Evolutionary conservation across 1,140 invertebrate genomes (phyloP).

Genomic region (Pseudomyrmex pallidus): DNA sequence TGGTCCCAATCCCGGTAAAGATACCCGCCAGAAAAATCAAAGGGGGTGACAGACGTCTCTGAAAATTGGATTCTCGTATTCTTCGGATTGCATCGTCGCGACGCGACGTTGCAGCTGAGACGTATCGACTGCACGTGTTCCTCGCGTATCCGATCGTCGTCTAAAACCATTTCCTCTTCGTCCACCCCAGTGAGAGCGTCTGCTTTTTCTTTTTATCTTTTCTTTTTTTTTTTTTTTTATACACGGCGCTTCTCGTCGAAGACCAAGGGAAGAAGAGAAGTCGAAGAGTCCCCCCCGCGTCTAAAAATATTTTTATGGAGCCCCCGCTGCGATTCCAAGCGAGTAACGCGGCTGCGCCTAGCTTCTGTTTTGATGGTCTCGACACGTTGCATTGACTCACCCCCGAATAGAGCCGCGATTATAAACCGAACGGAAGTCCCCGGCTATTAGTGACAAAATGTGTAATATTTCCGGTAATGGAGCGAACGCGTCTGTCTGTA

Average conservation of each 20-base stretch:
- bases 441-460: constrained; percentile 64
- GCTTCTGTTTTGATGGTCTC: constrained; percentile 62
- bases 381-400: constrained; percentile 29
- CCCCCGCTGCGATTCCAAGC: constrained; percentile 80
- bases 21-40: constrained; percentile 50
- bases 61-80: constrained; percentile 72
- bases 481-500: not conserved
- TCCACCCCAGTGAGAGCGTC: constrained; percentile 44
- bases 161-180: constrained; percentile 78
- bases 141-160: constrained; percentile 75
- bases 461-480: constrained; percentile 60
- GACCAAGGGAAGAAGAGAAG: constrained; percentile 22
- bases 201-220: constrained; percentile 44
- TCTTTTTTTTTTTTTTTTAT: constrained; percentile 63
- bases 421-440: constrained; percentile 63
- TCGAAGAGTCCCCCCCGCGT: constrained; percentile 63
- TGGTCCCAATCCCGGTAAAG: constrained; percentile 73
- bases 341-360: constrained; percentile 43
- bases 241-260: constrained; percentile 50
- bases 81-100: constrained; percentile 58
- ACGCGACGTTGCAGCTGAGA: constrained; percentile 65
- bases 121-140: constrained; percentile 83
- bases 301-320: constrained; percentile 85
- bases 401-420: constrained; percentile 52
- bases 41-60: constrained; percentile 46